Evolutionary conservation across 2,797 vertebrate species (phyloP).

Genomic region (Aphelocoma californica): DNA sequence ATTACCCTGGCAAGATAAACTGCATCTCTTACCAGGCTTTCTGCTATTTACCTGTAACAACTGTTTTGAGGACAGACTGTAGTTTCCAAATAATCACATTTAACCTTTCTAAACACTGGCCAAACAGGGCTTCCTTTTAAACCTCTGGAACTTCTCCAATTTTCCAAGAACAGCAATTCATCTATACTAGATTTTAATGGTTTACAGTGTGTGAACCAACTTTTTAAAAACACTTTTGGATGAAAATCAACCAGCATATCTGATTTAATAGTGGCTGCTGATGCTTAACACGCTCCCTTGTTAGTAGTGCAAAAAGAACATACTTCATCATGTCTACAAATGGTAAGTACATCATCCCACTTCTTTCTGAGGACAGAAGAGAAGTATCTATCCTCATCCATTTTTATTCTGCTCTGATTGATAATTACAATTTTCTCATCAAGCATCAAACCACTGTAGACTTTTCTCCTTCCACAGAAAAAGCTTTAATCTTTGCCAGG

Average conservation of each 20-base stretch:
- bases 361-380: conserved; percentile 7
- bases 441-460: not conserved
- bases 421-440: conserved; percentile 3
- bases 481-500: not conserved
- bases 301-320: not conserved
- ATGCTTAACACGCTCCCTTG: not conserved
- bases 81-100: not conserved
- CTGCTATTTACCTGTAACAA: not conserved
- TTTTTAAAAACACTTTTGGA: not conserved
- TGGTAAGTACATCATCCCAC: not conserved
- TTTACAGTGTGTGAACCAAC: not conserved
- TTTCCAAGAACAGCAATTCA: not conserved
- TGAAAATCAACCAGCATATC: not conserved
- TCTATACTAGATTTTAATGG: not conserved
- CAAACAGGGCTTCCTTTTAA: not conserved
- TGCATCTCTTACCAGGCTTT: not conserved
- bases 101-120: not conserved
- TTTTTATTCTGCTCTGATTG: not conserved
- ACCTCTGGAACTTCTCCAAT: not conserved
- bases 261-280: not conserved
- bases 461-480: not conserved
- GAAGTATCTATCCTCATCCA: not conserved
- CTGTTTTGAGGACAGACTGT: not conserved
- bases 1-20: not conserved
- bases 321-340: not conserved